These are phyloP conservation scores for Chloroclystis v-ata DNA, from an alignment of 2,888 invertebrate species.

Conservation along the genomic window DNA sequence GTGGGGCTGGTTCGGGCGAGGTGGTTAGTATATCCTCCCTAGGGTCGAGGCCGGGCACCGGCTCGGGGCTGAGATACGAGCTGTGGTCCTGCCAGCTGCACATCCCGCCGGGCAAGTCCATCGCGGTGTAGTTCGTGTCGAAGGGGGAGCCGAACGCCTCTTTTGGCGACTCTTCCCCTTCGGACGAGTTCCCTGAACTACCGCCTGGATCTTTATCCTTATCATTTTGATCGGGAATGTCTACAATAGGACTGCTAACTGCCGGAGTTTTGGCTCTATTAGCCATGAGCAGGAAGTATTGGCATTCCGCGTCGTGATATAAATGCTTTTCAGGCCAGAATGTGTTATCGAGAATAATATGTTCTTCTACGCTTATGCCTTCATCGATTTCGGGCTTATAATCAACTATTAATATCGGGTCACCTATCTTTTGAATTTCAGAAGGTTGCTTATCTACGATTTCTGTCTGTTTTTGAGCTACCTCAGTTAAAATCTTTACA, in stretches of 20 bases:
- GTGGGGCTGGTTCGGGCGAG: constrained; percentile 62
- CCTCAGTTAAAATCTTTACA: constrained; percentile 39
- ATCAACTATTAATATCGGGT: constrained; percentile 22
- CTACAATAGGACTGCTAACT: constrained; percentile 36
- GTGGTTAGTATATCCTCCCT: constrained; percentile 75
- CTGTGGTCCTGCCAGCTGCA: constrained; percentile 90
- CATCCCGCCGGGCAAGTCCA: constrained; percentile 87
- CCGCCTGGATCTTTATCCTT: constrained; percentile 80
- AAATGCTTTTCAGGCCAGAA: constrained; percentile 80
- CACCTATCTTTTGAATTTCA: background rate
- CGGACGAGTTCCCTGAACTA: constrained; percentile 77
- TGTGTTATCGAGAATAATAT: constrained; percentile 63
- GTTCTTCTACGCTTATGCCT: constrained; percentile 44
- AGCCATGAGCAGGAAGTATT: constrained; percentile 77
- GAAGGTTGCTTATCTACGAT: constrained; percentile 13
- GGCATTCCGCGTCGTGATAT: constrained; percentile 83
- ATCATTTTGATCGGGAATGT: constrained; percentile 72
- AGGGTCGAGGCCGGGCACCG: constrained; percentile 33
- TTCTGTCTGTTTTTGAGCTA: constrained; percentile 17
- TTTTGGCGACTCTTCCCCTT: constrained; percentile 56
- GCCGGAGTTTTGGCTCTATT: constrained; percentile 54
- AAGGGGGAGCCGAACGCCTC: constrained; percentile 51
- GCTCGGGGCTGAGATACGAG: constrained; percentile 83
- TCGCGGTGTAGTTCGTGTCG: constrained; percentile 81
- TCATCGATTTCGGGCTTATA: constrained; percentile 27